A percentile compares a stretch with the other conserved stretches of the same genome.
Evolutionary conservation across 2,113 vertebrate genomes (phyloP).

Genomic region (Hippolais icterina): DNA sequence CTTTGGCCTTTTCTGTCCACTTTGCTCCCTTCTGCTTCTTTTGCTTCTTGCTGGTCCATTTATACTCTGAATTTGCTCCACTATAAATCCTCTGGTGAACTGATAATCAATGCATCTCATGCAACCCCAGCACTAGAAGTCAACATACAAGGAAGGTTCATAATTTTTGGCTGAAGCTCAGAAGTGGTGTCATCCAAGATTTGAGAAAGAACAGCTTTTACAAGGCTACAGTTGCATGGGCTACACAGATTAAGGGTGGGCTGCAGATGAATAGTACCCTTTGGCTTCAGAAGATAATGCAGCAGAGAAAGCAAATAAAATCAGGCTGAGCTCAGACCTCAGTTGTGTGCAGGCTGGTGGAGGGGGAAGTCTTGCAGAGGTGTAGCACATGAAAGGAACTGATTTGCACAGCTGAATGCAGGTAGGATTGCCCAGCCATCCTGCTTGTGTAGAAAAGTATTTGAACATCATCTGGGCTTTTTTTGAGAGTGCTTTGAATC

Average conservation of each 20-base stretch:
- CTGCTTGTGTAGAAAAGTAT: neutral
- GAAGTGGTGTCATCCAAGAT: neutral
- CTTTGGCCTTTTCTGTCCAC: neutral
- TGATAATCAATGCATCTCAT: neutral
- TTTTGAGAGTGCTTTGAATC: neutral
- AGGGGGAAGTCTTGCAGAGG: neutral
- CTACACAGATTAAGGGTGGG: neutral
- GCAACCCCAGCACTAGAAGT: neutral
- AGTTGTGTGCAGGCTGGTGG: accelerated
- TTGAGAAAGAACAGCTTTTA: neutral
- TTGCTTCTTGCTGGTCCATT: neutral
- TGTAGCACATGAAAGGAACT: neutral
- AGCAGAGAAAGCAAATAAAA: neutral
- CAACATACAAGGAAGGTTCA: neutral
- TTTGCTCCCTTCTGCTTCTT: neutral
- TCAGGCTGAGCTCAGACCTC: neutral
- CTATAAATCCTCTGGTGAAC: neutral
- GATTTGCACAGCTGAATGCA: neutral
- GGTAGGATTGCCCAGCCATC: neutral
- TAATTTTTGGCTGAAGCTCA: neutral
- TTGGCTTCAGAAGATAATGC: neutral
- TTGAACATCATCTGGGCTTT: accelerated
- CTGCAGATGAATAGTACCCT: neutral
- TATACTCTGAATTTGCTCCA: neutral
- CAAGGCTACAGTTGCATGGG: neutral